A percentile compares a stretch with the other conserved stretches of the same genome.
These are phyloP conservation scores for Clistopyga incitator DNA, from an alignment of 2,888 invertebrate genomes.

Conservation along the genomic window DNA sequence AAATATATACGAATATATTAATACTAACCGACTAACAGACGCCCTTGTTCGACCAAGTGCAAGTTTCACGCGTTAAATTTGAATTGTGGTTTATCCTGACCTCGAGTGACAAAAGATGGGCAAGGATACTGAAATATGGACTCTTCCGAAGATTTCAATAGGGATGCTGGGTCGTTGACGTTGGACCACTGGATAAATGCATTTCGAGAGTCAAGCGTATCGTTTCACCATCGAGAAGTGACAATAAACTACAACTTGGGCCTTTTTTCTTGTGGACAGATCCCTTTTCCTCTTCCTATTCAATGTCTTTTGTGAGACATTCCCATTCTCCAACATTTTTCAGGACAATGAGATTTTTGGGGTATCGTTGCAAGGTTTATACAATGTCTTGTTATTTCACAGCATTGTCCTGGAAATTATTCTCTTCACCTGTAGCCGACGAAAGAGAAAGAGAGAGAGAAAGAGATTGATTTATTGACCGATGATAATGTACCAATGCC, in stretches of 20 bases:
- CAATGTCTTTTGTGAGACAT: constrained; percentile 28
- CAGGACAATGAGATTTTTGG: constrained; percentile 46
- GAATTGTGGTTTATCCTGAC: constrained; percentile 31
- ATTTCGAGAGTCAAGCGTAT: constrained; percentile 50
- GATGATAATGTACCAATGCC: too few species aligned
- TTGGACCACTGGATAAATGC: neutral
- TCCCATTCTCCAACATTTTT: constrained; percentile 36
- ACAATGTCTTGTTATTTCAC: constrained; percentile 63
- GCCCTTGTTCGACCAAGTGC: constrained; percentile 15
- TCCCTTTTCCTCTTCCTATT: constrained; percentile 1
- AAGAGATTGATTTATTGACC: too few species aligned
- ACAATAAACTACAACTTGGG: constrained; percentile 31
- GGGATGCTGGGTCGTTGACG: constrained; percentile 1
- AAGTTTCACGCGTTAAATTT: neutral
- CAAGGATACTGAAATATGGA: constrained; percentile 30
- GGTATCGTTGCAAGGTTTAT: constrained; percentile 43
- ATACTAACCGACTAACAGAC: neutral
- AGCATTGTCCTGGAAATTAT: constrained; percentile 61
- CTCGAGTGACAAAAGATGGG: constrained; percentile 9
- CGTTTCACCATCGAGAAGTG: constrained; percentile 51
- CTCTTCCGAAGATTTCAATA: neutral
- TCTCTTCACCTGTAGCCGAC: constrained; percentile 67
- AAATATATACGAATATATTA: neutral
- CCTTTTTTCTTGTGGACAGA: constrained; percentile 2
- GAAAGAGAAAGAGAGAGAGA: constrained; percentile 48